Base-by-base conservation (phyloP, 2,113 vertebrate genomes). In the Bungarus multicinctus region DNA sequence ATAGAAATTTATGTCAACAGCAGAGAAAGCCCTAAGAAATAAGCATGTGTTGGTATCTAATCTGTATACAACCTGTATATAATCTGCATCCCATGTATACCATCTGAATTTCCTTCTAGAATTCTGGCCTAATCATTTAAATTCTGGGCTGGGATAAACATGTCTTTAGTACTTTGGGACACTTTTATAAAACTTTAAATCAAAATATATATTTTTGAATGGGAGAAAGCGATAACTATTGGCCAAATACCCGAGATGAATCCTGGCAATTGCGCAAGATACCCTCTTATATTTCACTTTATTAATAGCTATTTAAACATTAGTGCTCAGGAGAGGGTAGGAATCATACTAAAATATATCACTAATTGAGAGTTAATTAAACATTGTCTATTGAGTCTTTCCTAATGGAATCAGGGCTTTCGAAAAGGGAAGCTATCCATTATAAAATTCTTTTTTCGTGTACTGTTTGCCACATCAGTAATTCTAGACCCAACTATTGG, bases 381-480 rank as follows among this genome's bases (percentile, higher is more conserved):
- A 39, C 34, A 22, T 81, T 81, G 69, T 39, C 60, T 69, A 39
- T 39, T 81, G 69, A 81, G 18, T 39, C 74, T 81, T 81, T 81
- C 74, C 74, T 81, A 81, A 81, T 43, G 74, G 34, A 81, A 39
- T 9, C 69, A 22, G 74, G 74, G 30, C 43, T 92, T 95, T 93
- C 88, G 86, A 91, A 93, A 93, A 91, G 91, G 95, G 93, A 87
- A 91, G 87, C 87, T 16, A 93, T 45, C 43, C 57, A 43, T 60
- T 20, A 34, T 92, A 90, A 89, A 92, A 88, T 90, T 88, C 86
- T 23, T 94, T 92, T 92, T 93, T 92, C 85, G 95, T 95, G 89
- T 88, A 74, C 87, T 95, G 94, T 97, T 95, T 96, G 95, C 94
- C 5, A 6, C 94, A 95, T 93, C 96, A 96, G 94, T 97, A 96